phyloP scores from a whole-genome alignment of 2,113 vertebrate species.

The Strix uralensis region DNA sequence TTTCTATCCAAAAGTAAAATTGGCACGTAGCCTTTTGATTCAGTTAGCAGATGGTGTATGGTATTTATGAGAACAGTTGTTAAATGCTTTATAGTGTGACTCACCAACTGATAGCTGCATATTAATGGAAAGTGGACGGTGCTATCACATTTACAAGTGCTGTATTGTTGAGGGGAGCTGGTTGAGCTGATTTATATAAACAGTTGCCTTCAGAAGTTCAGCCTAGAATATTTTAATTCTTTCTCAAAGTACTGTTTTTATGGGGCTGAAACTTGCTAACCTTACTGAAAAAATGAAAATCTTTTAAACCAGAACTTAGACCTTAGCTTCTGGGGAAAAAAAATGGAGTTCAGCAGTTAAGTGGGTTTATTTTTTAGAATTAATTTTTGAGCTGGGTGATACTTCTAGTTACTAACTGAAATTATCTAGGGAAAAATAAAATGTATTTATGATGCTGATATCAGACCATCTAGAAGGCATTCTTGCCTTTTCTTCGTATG shows the following conservation, averaged over 20 bases:
- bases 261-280: background rate
- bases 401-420: background rate
- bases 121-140: background rate
- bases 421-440: background rate
- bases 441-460: background rate
- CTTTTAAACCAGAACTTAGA: background rate
- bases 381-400: background rate
- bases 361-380: background rate
- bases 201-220: background rate
- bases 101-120: conserved; percentile 52
- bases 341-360: background rate
- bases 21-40: conserved; percentile 34
- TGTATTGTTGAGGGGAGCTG: background rate
- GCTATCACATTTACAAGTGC: conserved; percentile 25
- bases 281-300: background rate
- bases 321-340: background rate
- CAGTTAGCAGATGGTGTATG: conserved; percentile 55
- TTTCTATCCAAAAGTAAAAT: background rate
- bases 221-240: background rate
- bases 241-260: background rate
- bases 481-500: background rate
- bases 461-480: background rate
- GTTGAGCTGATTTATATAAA: background rate
- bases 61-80: conserved; percentile 54
- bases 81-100: conserved; percentile 46